Conservation (phyloP, 2,888 invertebrate species). For the Hoplodrina blanda region DNA sequence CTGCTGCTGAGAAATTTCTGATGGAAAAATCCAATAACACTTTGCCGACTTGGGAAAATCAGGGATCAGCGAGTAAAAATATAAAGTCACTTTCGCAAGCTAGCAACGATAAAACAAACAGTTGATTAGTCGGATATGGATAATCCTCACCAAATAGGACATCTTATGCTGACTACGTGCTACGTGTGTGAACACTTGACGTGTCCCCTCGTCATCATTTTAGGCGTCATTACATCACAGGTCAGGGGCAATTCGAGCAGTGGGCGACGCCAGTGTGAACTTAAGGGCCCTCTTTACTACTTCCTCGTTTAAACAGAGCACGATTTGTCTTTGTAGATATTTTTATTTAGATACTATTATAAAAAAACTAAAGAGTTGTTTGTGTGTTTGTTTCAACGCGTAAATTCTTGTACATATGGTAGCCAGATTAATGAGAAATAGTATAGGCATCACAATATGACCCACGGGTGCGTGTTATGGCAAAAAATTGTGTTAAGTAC, state of each 20-base stretch:
- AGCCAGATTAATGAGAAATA: too few species aligned
- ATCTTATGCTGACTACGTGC: background rate
- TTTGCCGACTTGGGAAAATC: too few species aligned
- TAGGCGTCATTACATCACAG: slow-evolving; percentile 50
- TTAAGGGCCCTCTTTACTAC: slow-evolving; percentile 57
- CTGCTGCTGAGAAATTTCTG: too few species aligned
- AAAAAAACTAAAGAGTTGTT: too few species aligned
- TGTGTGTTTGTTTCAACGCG: too few species aligned
- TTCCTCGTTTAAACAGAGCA: slow-evolving; percentile 39
- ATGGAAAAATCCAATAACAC: too few species aligned
- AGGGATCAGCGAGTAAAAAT: too few species aligned
- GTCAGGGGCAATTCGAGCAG: slow-evolving; percentile 60
- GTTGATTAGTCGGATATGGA: background rate
- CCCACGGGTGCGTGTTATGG: too few species aligned
- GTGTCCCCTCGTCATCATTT: slow-evolving; percentile 47
- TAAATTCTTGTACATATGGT: too few species aligned
- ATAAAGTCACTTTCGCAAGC: too few species aligned
- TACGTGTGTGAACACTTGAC: slow-evolving; percentile 23
- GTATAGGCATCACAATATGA: too few species aligned
- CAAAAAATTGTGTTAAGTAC: too few species aligned
- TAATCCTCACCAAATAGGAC: background rate
- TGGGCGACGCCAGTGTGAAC: slow-evolving; percentile 46
- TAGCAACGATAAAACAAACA: background rate
- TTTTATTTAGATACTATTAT: background rate
- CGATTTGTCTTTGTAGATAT: background rate